phyloP scores from a whole-genome alignment of 2,888 invertebrate species.

The Nemurella pictetii region DNA sequence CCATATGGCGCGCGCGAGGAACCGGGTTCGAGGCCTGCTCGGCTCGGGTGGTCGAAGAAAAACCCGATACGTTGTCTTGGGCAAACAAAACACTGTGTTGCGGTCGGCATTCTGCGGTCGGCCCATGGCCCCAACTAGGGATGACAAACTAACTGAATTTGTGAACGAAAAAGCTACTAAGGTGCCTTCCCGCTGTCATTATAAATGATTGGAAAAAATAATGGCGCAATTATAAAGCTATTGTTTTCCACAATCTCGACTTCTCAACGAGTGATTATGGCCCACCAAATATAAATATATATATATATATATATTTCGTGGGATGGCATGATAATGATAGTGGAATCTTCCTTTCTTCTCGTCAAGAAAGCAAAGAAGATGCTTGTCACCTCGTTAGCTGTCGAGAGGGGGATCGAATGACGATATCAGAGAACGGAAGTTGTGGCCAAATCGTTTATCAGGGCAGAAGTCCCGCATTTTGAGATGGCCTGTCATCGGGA shows the following conservation, averaged over 20 bases:
- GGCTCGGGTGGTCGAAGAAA: not conserved
- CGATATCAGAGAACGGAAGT: not conserved
- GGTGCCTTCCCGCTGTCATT: not conserved
- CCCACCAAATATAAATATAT: not conserved
- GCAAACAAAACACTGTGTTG: not conserved
- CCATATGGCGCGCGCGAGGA: not conserved
- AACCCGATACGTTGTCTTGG: not conserved
- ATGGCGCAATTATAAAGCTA: not conserved
- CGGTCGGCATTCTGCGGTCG: not conserved
- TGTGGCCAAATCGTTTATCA: slow-evolving; percentile 24
- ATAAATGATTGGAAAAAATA: not conserved
- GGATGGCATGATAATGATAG: not conserved
- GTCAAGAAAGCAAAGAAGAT: not conserved
- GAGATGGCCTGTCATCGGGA: not conserved
- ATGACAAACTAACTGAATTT: not conserved
- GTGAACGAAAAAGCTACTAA: not conserved
- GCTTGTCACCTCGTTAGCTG: not conserved
- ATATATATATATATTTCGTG: not conserved
- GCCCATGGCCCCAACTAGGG: not conserved
- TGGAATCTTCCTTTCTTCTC: not conserved
- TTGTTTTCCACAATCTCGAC: not conserved
- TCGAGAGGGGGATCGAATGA: not conserved
- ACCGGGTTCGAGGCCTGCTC: not conserved
- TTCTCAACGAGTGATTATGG: not conserved
- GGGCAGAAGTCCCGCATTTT: slow-evolving; percentile 4